A percentile compares a stretch with the other conserved stretches of the same genome.
Evolutionary conservation across 2,888 invertebrate species (phyloP).

Genomic region (Cylindroiulus punctatus): DNA sequence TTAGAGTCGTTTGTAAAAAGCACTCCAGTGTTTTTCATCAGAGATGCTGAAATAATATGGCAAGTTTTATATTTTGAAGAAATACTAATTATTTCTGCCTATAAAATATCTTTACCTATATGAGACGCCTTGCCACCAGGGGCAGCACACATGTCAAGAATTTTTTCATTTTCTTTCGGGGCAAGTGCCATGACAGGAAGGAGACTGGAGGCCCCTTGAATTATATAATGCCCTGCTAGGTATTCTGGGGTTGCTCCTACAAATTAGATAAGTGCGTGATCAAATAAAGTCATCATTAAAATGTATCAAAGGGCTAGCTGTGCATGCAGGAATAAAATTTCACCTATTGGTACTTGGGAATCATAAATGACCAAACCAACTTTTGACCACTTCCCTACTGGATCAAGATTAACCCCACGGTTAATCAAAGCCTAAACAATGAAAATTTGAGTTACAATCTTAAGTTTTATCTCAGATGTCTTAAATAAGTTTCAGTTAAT

Average conservation of each 20-base stretch:
- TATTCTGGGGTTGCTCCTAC: constrained; percentile 94
- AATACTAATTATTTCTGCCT: neutral
- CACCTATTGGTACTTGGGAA: constrained; percentile 92
- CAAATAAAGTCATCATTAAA: too few species aligned
- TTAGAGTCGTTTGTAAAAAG: constrained; percentile 96
- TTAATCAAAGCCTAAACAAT: constrained; percentile 81
- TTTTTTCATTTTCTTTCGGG: constrained; percentile 92
- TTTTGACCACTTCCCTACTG: constrained; percentile 98
- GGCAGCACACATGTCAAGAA: constrained; percentile 97
- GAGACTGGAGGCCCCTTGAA: constrained; percentile 95
- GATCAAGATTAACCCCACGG: constrained; percentile 97
- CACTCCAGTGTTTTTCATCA: constrained; percentile 98
- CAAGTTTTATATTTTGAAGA: too few species aligned
- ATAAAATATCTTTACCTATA: constrained; percentile 71
- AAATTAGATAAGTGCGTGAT: too few species aligned
- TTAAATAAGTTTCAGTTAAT: neutral
- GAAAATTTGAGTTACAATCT: constrained; percentile 48
- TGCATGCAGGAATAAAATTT: constrained; percentile 49
- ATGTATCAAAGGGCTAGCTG: constrained; percentile 59
- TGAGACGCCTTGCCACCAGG: constrained; percentile 99
- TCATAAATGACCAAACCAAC: constrained; percentile 96
- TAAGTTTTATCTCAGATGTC: constrained; percentile 38
- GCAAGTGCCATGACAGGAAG: constrained; percentile 98
- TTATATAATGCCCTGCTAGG: constrained; percentile 95
- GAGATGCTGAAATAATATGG: constrained; percentile 75